Evolutionary conservation across 2,888 invertebrate species (phyloP), one percentile per base, ranked within the genome.

Genomic region (Ectemnius continuus): DNA sequence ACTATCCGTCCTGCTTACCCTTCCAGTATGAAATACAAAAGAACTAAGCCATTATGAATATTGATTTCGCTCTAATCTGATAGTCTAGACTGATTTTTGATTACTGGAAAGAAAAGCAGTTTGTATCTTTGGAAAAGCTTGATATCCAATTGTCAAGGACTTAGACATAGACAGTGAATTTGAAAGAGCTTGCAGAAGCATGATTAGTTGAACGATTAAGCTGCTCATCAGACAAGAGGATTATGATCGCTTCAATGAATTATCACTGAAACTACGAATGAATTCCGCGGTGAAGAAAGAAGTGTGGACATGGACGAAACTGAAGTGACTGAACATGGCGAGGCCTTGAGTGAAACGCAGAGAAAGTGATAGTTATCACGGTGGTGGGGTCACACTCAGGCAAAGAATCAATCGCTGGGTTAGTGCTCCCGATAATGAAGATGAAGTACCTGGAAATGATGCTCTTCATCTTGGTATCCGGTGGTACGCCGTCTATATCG

Each of bases 381-480:
- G 75, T 79, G 81, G 67, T 76, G 74, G 78, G 83, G 80, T 84
- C 77, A 86, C 85, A 86, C 80, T 86, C 85, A 85, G 85, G 85
- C 86, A 86, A 81, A 76, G 78, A 78, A 74, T 76, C 68, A 65
- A 63, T 62, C 48, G 18, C 61, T 77, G 67, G 69, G 60, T 71
- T 66, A 74, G 62, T 77, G 47, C 67, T 56, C 64, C 66, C 63
- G 79, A 66, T 71, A 78, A 76, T 78, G 72, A 75, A 79, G 77
- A 84, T 86, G 79, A 86, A 87, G 88, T 92, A 95, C 95, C 95
- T 95, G 87, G 95, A 94, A 88, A 96, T 95, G 84, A 96, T 95
- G 90, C 94, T 95, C 91, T 95, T 95, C 95, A 96, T 96, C 89
- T 95, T 95, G 80, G 94, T 94, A 85, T 95, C 94, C 61, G 94